Conservation (phyloP, 2,888 invertebrate genomes). For the Baccha elongata region DNA sequence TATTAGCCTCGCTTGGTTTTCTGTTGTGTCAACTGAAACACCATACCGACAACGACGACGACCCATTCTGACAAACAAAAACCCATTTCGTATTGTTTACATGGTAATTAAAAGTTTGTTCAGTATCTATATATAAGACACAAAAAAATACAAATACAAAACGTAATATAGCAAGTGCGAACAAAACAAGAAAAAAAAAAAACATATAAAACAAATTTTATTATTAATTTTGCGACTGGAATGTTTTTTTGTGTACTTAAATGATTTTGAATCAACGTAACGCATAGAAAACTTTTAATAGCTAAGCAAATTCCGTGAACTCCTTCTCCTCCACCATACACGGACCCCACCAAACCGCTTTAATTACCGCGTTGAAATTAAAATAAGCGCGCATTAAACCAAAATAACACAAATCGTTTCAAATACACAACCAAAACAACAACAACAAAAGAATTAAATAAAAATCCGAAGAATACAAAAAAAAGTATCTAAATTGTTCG, state of each 20-base stretch:
- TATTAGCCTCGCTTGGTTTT: conserved; percentile 60
- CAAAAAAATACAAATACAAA: neutral
- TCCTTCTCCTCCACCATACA: neutral
- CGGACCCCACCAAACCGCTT: conserved; percentile 1
- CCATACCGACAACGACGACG: conserved; percentile 1
- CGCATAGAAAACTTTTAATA: conserved; percentile 25
- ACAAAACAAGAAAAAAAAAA: neutral
- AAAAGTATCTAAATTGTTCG: conserved; percentile 59
- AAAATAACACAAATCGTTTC: conserved; percentile 25
- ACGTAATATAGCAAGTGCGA: neutral
- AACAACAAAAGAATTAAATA: conserved; percentile 1
- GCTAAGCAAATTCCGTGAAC: conserved; percentile 56
- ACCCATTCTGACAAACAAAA: conserved; percentile 56
- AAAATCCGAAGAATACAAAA: conserved; percentile 7
- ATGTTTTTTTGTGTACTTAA: conserved; percentile 32
- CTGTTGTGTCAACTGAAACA: conserved; percentile 60
- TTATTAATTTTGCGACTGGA: conserved; percentile 49
- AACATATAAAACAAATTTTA: neutral
- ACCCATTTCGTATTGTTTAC: conserved; percentile 71
- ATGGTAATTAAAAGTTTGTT: conserved; percentile 73
- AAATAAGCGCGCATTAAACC: conserved; percentile 46
- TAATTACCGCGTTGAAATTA: conserved; percentile 53
- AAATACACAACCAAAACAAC: neutral
- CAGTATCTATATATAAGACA: conserved; percentile 31
- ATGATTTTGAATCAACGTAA: conserved; percentile 55